Evolutionary conservation across 2,797 vertebrate species (phyloP).

Genomic region (Ptychobarbus kaznakovi): DNA sequence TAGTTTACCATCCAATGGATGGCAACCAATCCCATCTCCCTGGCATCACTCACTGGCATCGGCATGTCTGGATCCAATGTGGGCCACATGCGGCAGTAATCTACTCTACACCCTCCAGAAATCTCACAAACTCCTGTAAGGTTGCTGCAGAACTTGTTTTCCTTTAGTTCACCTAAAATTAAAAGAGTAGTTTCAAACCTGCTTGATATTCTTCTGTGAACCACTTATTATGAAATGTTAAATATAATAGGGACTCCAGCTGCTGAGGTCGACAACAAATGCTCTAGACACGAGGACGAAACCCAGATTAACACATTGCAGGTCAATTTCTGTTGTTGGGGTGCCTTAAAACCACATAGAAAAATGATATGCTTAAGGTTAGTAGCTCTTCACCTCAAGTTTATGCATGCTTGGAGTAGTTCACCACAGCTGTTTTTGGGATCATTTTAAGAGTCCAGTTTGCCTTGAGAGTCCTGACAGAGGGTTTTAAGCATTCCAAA

Average conservation of each 20-base stretch:
- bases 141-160: slow-evolving; percentile 27
- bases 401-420: slow-evolving; percentile 23
- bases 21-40: slow-evolving; percentile 55
- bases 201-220: background rate
- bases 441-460: slow-evolving; percentile 22
- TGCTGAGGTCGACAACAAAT: background rate
- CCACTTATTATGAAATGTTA: background rate
- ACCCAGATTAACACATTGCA: background rate
- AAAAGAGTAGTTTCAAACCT: slow-evolving; percentile 14
- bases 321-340: background rate
- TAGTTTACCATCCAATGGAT: slow-evolving; percentile 37
- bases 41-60: slow-evolving; percentile 56
- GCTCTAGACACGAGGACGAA: background rate
- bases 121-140: slow-evolving; percentile 16
- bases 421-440: slow-evolving; percentile 18
- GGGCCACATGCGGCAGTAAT: slow-evolving; percentile 58
- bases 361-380: background rate
- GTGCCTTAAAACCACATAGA: slow-evolving; percentile 6
- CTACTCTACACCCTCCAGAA: slow-evolving; percentile 20
- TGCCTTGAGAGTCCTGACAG: slow-evolving; percentile 16
- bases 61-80: slow-evolving; percentile 62
- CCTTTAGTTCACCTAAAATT: background rate
- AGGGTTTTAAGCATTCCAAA: slow-evolving; percentile 11
- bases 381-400: slow-evolving; percentile 9
- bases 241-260: background rate